Evolutionary conservation across 2,888 invertebrate genomes (phyloP).

Genomic region (Sminthurides aquaticus): DNA sequence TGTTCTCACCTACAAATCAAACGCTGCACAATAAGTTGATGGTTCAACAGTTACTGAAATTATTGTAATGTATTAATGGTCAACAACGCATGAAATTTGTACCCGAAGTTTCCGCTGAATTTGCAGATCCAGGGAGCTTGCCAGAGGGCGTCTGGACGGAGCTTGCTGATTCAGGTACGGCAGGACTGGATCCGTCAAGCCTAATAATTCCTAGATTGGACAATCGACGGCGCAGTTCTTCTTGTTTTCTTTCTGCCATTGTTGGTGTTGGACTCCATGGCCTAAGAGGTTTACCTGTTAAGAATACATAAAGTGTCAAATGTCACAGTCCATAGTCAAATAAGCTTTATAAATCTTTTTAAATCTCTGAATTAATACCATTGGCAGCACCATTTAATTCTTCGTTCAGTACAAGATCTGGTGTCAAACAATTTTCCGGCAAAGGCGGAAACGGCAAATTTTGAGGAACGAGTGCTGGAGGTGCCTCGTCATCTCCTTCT

Average conservation of each 20-base stretch:
- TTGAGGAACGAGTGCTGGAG: too few species aligned
- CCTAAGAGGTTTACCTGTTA: constrained; percentile 13
- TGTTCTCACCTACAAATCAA: too few species aligned
- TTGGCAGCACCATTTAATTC: too few species aligned
- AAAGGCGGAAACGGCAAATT: constrained; percentile 15
- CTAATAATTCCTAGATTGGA: constrained; percentile 19
- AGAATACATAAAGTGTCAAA: too few species aligned
- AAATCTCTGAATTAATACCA: neutral
- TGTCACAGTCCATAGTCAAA: neutral
- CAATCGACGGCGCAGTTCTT: constrained; percentile 76
- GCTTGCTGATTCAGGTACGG: neutral
- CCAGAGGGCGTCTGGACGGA: neutral
- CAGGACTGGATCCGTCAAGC: neutral
- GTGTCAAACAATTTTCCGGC: constrained; percentile 24
- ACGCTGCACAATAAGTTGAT: too few species aligned
- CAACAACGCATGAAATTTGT: neutral
- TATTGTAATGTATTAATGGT: neutral
- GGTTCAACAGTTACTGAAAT: neutral
- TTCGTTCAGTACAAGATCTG: too few species aligned
- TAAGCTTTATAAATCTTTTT: neutral
- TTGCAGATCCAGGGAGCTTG: neutral
- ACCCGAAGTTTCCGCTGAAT: neutral
- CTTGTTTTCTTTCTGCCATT: constrained; percentile 73
- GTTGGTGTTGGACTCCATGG: constrained; percentile 75
- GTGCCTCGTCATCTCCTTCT: too few species aligned